Evolutionary conservation across 1,140 invertebrate genomes (phyloP).

Genomic region (Lerema accius): DNA sequence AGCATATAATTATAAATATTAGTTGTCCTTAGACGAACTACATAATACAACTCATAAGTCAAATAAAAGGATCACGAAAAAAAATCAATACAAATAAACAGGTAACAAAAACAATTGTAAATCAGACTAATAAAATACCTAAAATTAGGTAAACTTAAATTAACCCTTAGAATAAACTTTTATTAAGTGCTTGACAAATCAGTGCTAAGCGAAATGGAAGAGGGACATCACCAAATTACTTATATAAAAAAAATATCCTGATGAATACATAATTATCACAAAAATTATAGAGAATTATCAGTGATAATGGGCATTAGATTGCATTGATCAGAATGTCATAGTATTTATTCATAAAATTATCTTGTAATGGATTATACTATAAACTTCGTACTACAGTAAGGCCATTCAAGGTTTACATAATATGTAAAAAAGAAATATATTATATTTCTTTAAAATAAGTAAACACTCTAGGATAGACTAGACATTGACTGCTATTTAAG

Average conservation of each 20-base stretch:
- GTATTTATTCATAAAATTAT: too few species aligned
- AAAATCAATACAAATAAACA: conserved; percentile 44
- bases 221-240: conserved; percentile 21
- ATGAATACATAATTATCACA: conserved; percentile 16
- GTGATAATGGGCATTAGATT: too few species aligned
- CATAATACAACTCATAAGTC: conserved; percentile 19
- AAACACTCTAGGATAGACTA: too few species aligned
- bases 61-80: conserved; percentile 29
- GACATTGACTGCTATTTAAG: too few species aligned
- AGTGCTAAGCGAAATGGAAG: conserved; percentile 44
- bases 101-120: conserved; percentile 54
- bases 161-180: conserved; percentile 55
- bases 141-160: conserved; percentile 57
- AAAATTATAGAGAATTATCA: neutral
- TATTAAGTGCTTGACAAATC: conserved; percentile 60
- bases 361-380: too few species aligned
- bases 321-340: too few species aligned
- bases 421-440: too few species aligned
- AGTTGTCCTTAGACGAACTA: neutral
- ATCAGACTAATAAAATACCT: conserved; percentile 63
- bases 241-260: neutral
- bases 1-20: too few species aligned
- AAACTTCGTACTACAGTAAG: too few species aligned
- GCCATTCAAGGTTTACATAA: too few species aligned
- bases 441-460: too few species aligned